Percentiles rank a stretch among this genome's conserved stretches.
Conservation (phyloP, 1,140 invertebrate species). For the Globodera ellingtonae region DNA sequence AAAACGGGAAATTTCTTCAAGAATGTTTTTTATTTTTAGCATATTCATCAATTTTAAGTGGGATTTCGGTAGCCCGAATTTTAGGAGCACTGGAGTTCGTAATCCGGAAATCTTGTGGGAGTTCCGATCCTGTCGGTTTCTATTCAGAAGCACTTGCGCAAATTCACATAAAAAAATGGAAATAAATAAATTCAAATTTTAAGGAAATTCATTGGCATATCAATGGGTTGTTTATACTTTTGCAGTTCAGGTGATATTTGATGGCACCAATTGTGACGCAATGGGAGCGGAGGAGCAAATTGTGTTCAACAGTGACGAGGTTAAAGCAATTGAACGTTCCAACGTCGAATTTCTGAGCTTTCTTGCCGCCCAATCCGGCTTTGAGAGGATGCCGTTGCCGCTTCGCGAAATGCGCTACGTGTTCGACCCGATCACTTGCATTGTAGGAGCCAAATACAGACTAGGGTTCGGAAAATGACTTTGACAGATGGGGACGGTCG, state of each 20-base stretch:
- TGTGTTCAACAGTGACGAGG: conserved; percentile 32
- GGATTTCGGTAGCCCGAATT: too few relatives aligned
- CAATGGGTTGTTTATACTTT: too few relatives aligned
- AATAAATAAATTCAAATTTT: too few relatives aligned
- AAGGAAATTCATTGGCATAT: too few relatives aligned
- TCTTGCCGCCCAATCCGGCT: conserved; percentile 45
- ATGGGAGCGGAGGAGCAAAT: conserved; percentile 41
- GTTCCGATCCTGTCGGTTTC: too few relatives aligned
- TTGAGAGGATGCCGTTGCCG: conserved; percentile 28
- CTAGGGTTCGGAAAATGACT: not conserved
- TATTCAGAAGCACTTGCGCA: too few relatives aligned
- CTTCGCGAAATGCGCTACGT: conserved; percentile 42
- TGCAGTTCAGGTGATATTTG: conserved; percentile 32
- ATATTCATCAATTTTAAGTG: conserved; percentile 1
- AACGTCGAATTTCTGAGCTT: conserved; percentile 43
- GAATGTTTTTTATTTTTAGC: conserved; percentile 19
- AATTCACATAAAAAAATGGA: too few relatives aligned
- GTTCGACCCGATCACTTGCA: conserved; percentile 49
- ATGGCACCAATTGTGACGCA: conserved; percentile 33
- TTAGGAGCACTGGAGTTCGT: too few relatives aligned
- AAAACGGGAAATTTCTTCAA: not conserved
- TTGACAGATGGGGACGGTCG: too few relatives aligned
- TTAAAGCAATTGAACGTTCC: conserved; percentile 35
- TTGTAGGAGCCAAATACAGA: conserved; percentile 40
- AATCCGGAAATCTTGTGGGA: too few relatives aligned